Percentiles rank a stretch among this genome's conserved stretches.
phyloP scores from a whole-genome alignment of 2,113 vertebrate species.

The Otocyon megalotis region DNA sequence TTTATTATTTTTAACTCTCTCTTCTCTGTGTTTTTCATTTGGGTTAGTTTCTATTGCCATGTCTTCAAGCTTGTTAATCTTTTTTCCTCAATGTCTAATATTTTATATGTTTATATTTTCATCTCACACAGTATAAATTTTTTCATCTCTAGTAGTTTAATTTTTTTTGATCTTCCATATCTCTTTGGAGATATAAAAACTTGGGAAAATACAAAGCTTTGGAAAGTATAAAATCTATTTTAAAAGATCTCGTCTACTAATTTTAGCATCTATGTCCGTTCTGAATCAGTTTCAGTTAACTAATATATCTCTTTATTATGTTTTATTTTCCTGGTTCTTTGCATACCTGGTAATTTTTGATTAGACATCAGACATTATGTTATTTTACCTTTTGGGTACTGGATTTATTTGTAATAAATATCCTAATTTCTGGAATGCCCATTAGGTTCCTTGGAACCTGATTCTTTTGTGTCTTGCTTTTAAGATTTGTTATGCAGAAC shows the following conservation, averaged over 20 bases:
- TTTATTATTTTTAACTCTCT: not conserved
- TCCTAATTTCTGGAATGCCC: not conserved
- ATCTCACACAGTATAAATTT: not conserved
- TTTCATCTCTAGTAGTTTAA: not conserved
- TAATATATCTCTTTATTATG: not conserved
- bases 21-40: not conserved
- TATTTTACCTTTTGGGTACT: not conserved
- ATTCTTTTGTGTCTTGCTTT: not conserved
- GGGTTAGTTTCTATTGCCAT: not conserved
- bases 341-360: not conserved
- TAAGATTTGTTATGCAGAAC: not conserved
- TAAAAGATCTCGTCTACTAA: not conserved
- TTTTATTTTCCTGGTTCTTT: not conserved
- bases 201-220: not conserved
- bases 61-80: not conserved
- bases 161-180: not conserved
- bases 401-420: conserved; percentile 15
- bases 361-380: not conserved
- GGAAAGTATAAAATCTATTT: not conserved
- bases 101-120: not conserved
- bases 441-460: not conserved
- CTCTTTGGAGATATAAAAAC: not conserved
- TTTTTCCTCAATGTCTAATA: not conserved
- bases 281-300: not conserved
- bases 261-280: not conserved